phyloP scores from a whole-genome alignment of 1,140 invertebrate species.

The Homarus americanus region DNA sequence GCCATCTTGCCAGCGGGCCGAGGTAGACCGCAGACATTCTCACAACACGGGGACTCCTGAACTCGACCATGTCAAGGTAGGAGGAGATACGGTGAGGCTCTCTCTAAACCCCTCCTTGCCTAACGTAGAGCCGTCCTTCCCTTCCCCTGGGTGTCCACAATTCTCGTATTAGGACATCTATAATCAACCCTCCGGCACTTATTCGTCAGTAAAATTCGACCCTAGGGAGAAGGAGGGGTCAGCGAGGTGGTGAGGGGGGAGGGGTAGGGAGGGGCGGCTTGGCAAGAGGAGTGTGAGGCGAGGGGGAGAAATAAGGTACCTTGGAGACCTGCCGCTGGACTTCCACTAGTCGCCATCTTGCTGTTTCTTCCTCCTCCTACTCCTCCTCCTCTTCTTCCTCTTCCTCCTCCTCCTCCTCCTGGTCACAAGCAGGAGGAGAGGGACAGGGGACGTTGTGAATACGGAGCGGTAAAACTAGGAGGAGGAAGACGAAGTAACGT shows the following conservation, averaged over 20 bases:
- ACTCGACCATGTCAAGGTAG: constrained; percentile 35
- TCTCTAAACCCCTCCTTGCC: too few relatives aligned
- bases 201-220: constrained; percentile 69
- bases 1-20: constrained; percentile 52
- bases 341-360: constrained; percentile 40
- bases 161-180: constrained; percentile 66
- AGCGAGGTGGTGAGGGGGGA: constrained; percentile 7
- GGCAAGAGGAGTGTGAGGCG: constrained; percentile 3
- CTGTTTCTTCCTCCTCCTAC: background rate
- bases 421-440: background rate
- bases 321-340: constrained; percentile 22
- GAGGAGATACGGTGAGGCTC: constrained; percentile 19
- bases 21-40: constrained; percentile 55
- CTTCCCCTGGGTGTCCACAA: constrained; percentile 26
- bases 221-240: constrained; percentile 54
- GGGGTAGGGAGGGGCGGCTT: background rate
- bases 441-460: too few relatives aligned
- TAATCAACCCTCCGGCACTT: constrained; percentile 65
- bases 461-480: too few relatives aligned
- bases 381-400: background rate
- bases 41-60: constrained; percentile 27
- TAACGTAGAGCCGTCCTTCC: background rate
- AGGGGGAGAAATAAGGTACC: constrained; percentile 45
- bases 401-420: background rate
- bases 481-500: too few relatives aligned